Conservation (phyloP, 2,113 vertebrate genomes). For the Synodontis membranacea region DNA sequence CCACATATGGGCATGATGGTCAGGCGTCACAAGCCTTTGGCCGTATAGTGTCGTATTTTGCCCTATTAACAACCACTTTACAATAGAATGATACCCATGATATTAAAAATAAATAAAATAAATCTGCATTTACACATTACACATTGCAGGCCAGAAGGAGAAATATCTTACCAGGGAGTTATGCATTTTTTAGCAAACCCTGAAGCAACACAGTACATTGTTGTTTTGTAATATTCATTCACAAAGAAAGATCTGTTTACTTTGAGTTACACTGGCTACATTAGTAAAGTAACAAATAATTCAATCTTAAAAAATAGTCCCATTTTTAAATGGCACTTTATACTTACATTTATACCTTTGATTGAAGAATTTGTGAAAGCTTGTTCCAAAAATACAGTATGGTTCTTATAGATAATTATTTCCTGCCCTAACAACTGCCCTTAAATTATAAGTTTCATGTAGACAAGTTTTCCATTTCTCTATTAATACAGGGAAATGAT, state of each 20-base stretch:
- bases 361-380: background rate
- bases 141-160: background rate
- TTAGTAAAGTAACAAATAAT: background rate
- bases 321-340: background rate
- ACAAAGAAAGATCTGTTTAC: background rate
- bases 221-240: background rate
- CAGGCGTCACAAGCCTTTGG: background rate
- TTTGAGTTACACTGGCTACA: background rate
- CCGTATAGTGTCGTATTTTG: background rate
- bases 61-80: background rate
- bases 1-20: background rate
- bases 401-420: background rate
- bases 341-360: background rate
- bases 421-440: background rate
- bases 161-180: background rate
- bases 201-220: too few species aligned
- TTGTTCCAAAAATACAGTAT: background rate
- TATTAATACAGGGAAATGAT: background rate
- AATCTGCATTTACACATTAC: background rate
- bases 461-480: background rate
- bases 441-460: background rate
- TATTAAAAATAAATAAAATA: background rate
- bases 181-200: too few species aligned
- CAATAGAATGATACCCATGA: background rate
- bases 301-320: background rate